phyloP scores from a whole-genome alignment of 2,113 vertebrate genomes.

The Ceratotherium simum region DNA sequence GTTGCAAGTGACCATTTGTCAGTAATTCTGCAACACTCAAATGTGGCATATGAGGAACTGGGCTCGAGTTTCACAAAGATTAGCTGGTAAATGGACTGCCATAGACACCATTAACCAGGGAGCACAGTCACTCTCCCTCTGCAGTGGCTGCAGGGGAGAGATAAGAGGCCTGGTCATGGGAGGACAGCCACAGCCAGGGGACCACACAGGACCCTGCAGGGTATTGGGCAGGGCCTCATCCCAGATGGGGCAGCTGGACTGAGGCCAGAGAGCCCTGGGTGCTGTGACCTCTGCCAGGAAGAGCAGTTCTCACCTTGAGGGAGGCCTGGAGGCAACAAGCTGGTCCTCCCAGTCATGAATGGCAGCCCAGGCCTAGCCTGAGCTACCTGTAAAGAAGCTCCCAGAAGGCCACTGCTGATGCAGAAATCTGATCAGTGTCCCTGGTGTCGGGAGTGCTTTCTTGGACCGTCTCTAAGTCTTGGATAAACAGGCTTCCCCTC shows the following conservation, averaged over 20 bases:
- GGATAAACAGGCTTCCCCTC: background rate
- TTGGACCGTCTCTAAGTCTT: background rate
- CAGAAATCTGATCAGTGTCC: background rate
- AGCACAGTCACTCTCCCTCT: slow-evolving; percentile 78
- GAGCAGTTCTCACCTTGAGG: background rate
- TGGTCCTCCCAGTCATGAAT: background rate
- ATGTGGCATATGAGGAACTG: slow-evolving; percentile 76
- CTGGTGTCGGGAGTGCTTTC: background rate
- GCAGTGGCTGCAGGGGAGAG: slow-evolving; percentile 52
- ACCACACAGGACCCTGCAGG: background rate
- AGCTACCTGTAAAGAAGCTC: background rate
- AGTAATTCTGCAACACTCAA: slow-evolving; percentile 78
- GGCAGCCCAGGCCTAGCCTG: background rate
- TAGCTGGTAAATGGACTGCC: slow-evolving; percentile 84
- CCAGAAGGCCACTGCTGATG: background rate
- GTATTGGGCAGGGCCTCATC: background rate
- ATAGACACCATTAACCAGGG: slow-evolving; percentile 81
- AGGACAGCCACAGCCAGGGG: background rate
- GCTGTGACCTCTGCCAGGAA: background rate
- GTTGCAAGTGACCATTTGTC: slow-evolving; percentile 83
- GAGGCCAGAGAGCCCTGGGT: background rate
- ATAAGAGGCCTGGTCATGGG: background rate
- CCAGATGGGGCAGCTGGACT: background rate
- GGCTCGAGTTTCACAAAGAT: slow-evolving; percentile 82
- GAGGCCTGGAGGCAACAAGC: background rate